Evolutionary conservation across 2,888 invertebrate genomes (phyloP).

Genomic region (Agelastica alni): DNA sequence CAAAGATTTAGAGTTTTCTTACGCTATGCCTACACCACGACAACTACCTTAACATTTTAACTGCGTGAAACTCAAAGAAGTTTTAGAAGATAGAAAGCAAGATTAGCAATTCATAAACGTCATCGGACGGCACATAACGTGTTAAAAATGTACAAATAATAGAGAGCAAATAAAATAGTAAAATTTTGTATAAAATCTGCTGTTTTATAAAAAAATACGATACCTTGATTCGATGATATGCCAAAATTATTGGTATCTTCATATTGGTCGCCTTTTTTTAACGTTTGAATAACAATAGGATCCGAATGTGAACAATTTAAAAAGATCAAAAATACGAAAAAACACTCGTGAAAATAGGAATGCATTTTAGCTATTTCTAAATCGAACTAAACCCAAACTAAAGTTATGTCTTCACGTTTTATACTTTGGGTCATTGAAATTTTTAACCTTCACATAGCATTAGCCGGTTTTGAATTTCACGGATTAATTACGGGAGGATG

Average conservation of each 20-base stretch:
- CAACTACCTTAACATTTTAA: no score
- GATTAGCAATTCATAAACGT: no score
- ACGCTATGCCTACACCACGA: no score
- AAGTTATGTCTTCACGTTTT: conserved; percentile 9
- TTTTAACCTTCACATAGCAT: conserved; percentile 11
- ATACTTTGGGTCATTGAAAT: conserved; percentile 17
- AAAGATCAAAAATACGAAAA: neutral
- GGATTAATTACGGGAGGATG: conserved; percentile 6
- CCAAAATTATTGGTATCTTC: neutral
- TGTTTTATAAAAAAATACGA: no score
- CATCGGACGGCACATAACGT: no score
- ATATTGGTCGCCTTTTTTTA: neutral
- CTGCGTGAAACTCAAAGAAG: no score
- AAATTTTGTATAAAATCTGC: no score
- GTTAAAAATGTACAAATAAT: no score
- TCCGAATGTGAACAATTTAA: neutral
- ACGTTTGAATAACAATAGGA: conserved; percentile 3
- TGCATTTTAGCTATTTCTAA: conserved; percentile 1
- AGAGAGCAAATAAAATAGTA: no score
- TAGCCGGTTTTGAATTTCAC: conserved; percentile 11
- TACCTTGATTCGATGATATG: conserved; percentile 5
- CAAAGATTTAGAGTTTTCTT: no score
- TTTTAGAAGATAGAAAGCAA: no score
- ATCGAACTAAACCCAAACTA: conserved; percentile 7
- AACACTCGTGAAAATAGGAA: neutral